Evolutionary conservation across 2,888 invertebrate genomes (phyloP), one percentile per base, ranked within the genome.

Genomic region (Leistus spinibarbis): DNA sequence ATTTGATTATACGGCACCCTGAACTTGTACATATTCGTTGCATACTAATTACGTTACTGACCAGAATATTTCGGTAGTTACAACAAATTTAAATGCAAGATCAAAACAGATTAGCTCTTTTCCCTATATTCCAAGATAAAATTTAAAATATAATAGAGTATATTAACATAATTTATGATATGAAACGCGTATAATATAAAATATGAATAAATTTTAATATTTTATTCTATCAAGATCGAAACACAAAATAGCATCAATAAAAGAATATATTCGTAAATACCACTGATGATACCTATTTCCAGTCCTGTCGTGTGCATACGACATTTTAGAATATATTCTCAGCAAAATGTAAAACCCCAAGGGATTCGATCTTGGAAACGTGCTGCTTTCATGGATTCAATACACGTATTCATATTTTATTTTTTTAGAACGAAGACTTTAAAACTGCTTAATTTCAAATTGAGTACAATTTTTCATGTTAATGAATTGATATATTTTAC

Each of bases 341-440:
- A 22, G 3, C 3, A 23, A 22, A 27, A 64, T 64, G 16, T 64
- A 64, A 19, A 13, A 20, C 23, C 64, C 16, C 63, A 9, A 23
- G 22, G 23, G 20, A 64, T 64, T 64, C 64, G 16, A 64, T 23
- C 64, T 64, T 16, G 2, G 1, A 64, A 23, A 64, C 1, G 24
- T 20, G 24, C n/a, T 64, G 3, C 24, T 64, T 22, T 63, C n/a
- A 16, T 64, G 1, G 4, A 64, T 66, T 54, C 54, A 19, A 22
- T 53, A n/a, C 62, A 69, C 62, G 62, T 69, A 69, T 40, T 60
- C 53, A 40, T 62, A 69, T 62, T 69, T 69, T 40, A 60, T 60
- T 27, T 62, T 24, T 19, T 10, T 13, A 10, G 40, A 40, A 40
- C n/a, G n/a, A n/a, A 40, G 40, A 7, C 4, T 2, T 40, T 40